Conservation (phyloP, 2,888 invertebrate genomes). For the Lucinisca nassula region DNA sequence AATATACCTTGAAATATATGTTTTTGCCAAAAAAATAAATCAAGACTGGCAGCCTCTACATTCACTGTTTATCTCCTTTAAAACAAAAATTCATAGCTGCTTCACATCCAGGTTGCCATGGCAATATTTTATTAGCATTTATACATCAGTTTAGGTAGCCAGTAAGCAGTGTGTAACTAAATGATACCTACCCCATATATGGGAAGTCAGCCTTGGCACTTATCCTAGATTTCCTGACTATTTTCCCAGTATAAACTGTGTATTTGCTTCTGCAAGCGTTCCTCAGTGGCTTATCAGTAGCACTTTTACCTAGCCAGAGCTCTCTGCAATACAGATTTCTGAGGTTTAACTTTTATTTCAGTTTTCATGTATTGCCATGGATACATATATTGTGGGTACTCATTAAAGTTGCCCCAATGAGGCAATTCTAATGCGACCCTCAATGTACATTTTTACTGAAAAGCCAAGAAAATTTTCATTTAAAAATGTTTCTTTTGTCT, state of each 20-base stretch:
- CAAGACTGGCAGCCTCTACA: not conserved
- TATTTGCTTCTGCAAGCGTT: not conserved
- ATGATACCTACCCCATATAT: conserved; percentile 12
- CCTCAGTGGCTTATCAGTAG: conserved; percentile 1
- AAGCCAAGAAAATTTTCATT: too few relatives aligned
- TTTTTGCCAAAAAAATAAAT: not conserved
- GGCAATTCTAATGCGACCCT: too few relatives aligned
- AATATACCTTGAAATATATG: not conserved
- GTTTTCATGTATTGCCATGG: too few relatives aligned
- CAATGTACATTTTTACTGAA: too few relatives aligned
- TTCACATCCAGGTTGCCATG: not conserved
- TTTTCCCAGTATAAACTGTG: conserved; percentile 3
- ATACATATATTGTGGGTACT: too few relatives aligned
- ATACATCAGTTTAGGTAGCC: conserved; percentile 1
- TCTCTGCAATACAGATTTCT: not conserved
- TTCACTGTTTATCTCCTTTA: not conserved
- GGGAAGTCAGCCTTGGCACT: not conserved
- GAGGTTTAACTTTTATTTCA: too few relatives aligned
- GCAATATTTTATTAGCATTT: not conserved
- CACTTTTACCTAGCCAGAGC: not conserved
- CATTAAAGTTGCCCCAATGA: too few relatives aligned
- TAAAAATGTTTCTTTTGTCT: too few relatives aligned
- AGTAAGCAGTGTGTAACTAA: not conserved
- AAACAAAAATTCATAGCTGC: not conserved
- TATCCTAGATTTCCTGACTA: not conserved